phyloP scores from a whole-genome alignment of 2,797 vertebrate species.

The Scyliorhinus canicula region DNA sequence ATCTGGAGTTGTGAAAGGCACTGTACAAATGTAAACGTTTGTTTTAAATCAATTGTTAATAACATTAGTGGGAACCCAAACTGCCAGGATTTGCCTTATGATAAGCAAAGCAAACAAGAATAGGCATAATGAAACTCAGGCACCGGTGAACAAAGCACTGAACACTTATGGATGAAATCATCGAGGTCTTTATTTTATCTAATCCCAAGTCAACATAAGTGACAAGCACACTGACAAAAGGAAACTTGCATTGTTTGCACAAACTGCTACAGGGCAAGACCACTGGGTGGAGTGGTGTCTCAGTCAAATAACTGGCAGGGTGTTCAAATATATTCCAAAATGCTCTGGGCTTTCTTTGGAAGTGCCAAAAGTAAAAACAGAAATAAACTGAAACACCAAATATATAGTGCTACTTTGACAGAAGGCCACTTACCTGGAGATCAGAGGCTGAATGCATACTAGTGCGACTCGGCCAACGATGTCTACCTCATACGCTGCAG shows the following conservation, averaged over 20 bases:
- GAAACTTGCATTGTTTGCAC: neutral
- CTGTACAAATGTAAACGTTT: neutral
- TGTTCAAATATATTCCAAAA: too few species aligned
- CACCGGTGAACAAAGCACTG: neutral
- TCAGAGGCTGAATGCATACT: too few species aligned
- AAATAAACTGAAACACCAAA: constrained; percentile 1
- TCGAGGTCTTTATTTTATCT: neutral
- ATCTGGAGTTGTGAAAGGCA: neutral
- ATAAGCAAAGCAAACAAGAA: neutral
- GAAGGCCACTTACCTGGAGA: too few species aligned
- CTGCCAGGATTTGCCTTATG: neutral
- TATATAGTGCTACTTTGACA: neutral
- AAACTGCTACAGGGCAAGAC: neutral
- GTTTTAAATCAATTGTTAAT: neutral
- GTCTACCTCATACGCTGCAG: too few species aligned
- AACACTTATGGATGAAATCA: neutral
- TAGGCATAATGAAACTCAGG: neutral
- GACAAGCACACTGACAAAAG: neutral
- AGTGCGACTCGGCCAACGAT: too few species aligned
- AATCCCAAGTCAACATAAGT: neutral
- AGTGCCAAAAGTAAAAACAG: constrained; percentile 20
- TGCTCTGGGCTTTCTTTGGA: neutral
- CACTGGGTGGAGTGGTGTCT: neutral
- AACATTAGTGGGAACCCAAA: neutral
- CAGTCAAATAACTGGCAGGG: neutral